phyloP scores from a whole-genome alignment of 1,140 invertebrate species.

The Drosophila sechellia region DNA sequence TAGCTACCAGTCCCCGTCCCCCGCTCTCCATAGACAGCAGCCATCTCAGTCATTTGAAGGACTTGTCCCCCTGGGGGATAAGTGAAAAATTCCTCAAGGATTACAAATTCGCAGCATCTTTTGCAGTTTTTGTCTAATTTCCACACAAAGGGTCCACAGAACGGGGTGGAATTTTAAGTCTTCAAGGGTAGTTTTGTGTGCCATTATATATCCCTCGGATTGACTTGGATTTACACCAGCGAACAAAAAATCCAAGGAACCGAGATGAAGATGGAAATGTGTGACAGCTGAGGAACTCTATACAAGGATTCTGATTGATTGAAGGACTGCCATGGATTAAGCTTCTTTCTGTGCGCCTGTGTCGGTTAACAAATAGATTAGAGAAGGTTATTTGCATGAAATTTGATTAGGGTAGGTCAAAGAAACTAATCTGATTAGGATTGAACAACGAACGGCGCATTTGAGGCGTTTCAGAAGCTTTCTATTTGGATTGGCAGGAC shows the following conservation, averaged over 20 bases:
- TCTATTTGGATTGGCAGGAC: neutral
- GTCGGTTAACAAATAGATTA: slow-evolving; percentile 68
- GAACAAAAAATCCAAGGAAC: slow-evolving; percentile 3
- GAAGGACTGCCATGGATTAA: slow-evolving; percentile 52
- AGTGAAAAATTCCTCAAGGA: slow-evolving; percentile 79
- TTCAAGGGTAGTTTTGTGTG: slow-evolving; percentile 39
- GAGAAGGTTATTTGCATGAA: slow-evolving; percentile 69
- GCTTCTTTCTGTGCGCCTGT: slow-evolving; percentile 38
- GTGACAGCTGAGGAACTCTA: slow-evolving; percentile 57
- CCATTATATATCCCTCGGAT: slow-evolving; percentile 61
- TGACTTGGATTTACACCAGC: slow-evolving; percentile 74
- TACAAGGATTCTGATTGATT: slow-evolving; percentile 56
- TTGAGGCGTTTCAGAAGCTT: slow-evolving; percentile 45
- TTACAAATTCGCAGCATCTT: slow-evolving; percentile 81
- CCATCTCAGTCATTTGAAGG: slow-evolving; percentile 7
- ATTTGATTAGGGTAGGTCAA: slow-evolving; percentile 79
- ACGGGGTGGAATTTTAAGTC: slow-evolving; percentile 45
- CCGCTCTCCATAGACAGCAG: neutral
- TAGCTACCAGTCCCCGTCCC: slow-evolving; percentile 20
- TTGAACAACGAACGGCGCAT: slow-evolving; percentile 31
- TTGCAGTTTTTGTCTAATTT: slow-evolving; percentile 75
- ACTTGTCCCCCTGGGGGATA: slow-evolving; percentile 62
- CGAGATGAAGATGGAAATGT: slow-evolving; percentile 44
- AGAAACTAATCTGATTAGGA: slow-evolving; percentile 75
- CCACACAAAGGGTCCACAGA: slow-evolving; percentile 39